Evolutionary conservation across 2,797 vertebrate genomes (phyloP).

Genomic region (Melanotaenia nigrans): DNA sequence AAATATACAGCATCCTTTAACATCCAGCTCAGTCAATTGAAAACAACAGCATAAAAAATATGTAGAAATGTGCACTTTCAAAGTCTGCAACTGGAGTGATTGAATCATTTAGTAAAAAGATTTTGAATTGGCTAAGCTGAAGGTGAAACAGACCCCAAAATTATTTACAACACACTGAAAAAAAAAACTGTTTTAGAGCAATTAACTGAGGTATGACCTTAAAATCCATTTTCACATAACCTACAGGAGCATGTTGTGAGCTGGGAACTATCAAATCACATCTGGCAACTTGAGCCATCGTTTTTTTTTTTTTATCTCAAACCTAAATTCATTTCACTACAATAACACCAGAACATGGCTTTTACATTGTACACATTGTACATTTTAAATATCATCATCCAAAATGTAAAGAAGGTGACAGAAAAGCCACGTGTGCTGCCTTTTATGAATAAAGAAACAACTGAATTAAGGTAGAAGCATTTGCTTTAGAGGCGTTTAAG

Average conservation of each 20-base stretch:
- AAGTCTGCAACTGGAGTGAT: background rate
- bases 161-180: slow-evolving; percentile 1
- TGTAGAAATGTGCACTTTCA: background rate
- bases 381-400: background rate
- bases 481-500: background rate
- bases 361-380: background rate
- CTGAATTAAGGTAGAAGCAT: background rate
- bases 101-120: background rate
- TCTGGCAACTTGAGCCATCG: background rate
- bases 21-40: slow-evolving; percentile 32
- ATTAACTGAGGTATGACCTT: slow-evolving; percentile 54
- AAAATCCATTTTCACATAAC: slow-evolving; percentile 31
- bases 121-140: slow-evolving; percentile 26
- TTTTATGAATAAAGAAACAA: background rate
- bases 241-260: slow-evolving; percentile 27
- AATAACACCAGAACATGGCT: background rate
- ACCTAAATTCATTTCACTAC: background rate
- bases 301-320: background rate
- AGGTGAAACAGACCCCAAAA: slow-evolving; percentile 10
- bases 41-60: background rate
- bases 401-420: background rate
- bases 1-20: slow-evolving; percentile 29
- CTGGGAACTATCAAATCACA: slow-evolving; percentile 22
- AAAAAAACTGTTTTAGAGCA: slow-evolving; percentile 20
- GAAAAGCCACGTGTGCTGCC: background rate